These are phyloP conservation scores for Hyperopisus bebe DNA, from an alignment of 2,113 vertebrate genomes.

Conservation along the genomic window DNA sequence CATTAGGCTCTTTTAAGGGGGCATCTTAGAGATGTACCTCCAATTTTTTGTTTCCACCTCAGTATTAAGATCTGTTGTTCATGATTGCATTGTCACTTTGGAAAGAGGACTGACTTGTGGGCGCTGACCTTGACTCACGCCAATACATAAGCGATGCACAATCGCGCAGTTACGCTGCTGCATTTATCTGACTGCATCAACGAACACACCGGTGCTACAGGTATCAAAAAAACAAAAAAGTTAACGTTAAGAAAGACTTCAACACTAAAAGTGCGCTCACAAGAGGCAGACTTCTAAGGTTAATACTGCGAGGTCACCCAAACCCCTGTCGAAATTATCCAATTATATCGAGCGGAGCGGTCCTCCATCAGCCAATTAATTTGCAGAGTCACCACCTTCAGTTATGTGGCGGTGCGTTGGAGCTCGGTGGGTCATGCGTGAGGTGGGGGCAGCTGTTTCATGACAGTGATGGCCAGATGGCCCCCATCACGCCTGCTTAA, in stretches of 20 bases:
- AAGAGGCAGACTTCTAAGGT: background rate
- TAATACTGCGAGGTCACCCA: background rate
- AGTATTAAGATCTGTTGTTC: background rate
- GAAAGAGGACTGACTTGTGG: background rate
- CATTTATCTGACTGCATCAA: background rate
- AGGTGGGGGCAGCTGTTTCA: conserved; percentile 10
- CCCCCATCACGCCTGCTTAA: background rate
- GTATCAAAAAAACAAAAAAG: background rate
- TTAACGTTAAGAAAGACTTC: background rate
- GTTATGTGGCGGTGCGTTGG: background rate
- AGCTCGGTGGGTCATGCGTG: background rate
- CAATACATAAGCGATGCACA: background rate
- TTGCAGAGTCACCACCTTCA: background rate
- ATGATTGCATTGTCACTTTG: background rate
- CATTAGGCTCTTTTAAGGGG: background rate
- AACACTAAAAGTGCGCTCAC: background rate
- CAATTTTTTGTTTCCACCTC: too few species aligned
- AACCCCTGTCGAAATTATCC: background rate
- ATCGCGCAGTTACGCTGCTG: background rate
- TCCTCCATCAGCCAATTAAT: background rate
- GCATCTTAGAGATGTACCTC: background rate
- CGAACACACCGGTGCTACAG: background rate
- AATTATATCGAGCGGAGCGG: background rate
- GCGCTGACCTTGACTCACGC: background rate
- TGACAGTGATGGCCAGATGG: conserved; percentile 6